Evolutionary conservation across 2,113 vertebrate genomes (phyloP).

Genomic region (Casuarius casuarius): DNA sequence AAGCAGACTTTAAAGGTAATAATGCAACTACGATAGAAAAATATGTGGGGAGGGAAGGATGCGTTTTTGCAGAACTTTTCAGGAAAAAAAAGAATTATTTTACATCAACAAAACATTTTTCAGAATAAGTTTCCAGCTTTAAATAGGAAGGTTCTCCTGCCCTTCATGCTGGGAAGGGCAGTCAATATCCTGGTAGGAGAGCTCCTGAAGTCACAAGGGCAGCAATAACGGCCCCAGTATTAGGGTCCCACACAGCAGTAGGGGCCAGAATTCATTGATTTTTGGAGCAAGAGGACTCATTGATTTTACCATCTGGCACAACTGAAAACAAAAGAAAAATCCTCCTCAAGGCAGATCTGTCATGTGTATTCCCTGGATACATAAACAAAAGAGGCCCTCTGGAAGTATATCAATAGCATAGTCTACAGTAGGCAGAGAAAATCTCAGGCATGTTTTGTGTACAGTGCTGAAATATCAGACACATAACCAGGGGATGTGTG

Average conservation of each 20-base stretch:
- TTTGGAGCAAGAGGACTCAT: neutral
- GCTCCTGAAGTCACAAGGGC: neutral
- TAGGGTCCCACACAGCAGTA: neutral
- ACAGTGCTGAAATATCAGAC: neutral
- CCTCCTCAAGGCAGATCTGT: neutral
- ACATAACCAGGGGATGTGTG: neutral
- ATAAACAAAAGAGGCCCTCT: neutral
- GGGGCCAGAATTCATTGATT: neutral
- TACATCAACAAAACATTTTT: neutral
- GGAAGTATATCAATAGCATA: neutral
- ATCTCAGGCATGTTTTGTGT: neutral
- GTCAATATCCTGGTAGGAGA: neutral
- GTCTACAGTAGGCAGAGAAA: neutral
- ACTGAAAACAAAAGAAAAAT: slow-evolving; percentile 3
- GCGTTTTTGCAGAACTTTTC: neutral
- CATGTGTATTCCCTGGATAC: neutral
- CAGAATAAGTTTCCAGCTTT: neutral
- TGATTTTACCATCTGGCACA: neutral
- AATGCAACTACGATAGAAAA: neutral
- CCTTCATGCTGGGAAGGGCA: neutral
- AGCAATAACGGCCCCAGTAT: neutral
- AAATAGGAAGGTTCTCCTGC: neutral
- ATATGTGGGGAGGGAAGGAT: neutral
- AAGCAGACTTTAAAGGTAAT: neutral
- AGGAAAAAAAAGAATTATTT: neutral